A percentile compares a stretch with the other conserved stretches of the same genome.
phyloP scores from a whole-genome alignment of 2,797 vertebrate genomes.

The Intellagama lesueurii region DNA sequence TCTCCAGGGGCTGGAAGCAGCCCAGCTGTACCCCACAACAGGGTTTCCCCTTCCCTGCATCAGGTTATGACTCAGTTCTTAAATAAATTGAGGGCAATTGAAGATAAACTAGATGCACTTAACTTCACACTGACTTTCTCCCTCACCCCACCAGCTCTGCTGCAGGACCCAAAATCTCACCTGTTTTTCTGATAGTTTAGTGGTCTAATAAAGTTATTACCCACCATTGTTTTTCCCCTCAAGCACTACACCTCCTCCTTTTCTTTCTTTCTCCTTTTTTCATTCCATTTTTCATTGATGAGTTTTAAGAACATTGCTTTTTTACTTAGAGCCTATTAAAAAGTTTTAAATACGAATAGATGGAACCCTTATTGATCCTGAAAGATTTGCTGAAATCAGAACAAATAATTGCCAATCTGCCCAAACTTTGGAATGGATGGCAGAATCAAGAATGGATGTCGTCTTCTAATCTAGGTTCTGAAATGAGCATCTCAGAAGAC shows the following conservation, averaged over 20 bases:
- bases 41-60: background rate
- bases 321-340: too few species aligned
- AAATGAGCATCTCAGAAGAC: background rate
- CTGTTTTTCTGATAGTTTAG: too few species aligned
- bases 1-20: background rate
- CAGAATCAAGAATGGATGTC: background rate
- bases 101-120: background rate
- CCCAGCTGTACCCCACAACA: background rate
- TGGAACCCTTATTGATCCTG: background rate
- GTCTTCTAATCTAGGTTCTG: background rate
- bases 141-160: too few species aligned
- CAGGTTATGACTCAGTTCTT: background rate
- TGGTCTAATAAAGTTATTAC: too few species aligned
- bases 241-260: too few species aligned
- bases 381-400: background rate
- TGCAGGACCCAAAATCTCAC: too few species aligned
- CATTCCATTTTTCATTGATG: background rate
- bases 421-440: background rate
- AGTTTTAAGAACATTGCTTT: background rate
- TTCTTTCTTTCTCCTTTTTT: too few species aligned
- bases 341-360: background rate
- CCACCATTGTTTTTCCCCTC: too few species aligned
- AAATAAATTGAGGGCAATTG: background rate
- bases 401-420: background rate
- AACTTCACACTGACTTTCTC: background rate